Evolutionary conservation across 2,888 invertebrate genomes (phyloP).

Genomic region (Pristionchus exspectatus): DNA sequence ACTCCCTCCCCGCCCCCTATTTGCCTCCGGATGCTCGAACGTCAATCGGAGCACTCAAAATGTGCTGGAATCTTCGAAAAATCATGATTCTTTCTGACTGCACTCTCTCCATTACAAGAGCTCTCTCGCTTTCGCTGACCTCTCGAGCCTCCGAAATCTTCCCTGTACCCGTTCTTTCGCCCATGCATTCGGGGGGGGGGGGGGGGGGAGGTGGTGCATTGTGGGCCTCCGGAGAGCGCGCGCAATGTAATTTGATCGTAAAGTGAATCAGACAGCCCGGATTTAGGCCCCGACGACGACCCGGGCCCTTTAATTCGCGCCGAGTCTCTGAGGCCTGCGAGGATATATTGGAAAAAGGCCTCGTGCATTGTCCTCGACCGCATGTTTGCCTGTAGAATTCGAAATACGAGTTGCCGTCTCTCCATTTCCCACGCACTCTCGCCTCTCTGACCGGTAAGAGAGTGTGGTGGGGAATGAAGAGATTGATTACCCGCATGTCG

Average conservation of each 20-base stretch:
- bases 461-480: too few relatives aligned
- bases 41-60: conserved; percentile 12
- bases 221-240: background rate
- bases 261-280: background rate
- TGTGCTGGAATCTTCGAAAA: background rate
- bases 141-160: background rate
- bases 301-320: background rate
- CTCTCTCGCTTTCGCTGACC: background rate
- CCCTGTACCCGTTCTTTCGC: background rate
- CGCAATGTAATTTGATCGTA: background rate
- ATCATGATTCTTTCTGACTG: background rate
- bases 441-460: too few relatives aligned
- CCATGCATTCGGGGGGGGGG: background rate
- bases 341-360: background rate
- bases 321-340: background rate
- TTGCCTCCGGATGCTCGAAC: conserved; percentile 8
- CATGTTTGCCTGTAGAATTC: background rate
- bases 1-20: background rate
- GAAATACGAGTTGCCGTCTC: too few relatives aligned
- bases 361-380: background rate
- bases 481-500: too few relatives aligned
- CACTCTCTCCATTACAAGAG: background rate
- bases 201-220: too few relatives aligned
- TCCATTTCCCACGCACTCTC: too few relatives aligned
- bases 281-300: too few relatives aligned